A percentile compares a stretch with the other conserved stretches of the same genome.
These are phyloP conservation scores for Gobiocypris rarus DNA, from an alignment of 2,113 vertebrate genomes.

Conservation along the genomic window DNA sequence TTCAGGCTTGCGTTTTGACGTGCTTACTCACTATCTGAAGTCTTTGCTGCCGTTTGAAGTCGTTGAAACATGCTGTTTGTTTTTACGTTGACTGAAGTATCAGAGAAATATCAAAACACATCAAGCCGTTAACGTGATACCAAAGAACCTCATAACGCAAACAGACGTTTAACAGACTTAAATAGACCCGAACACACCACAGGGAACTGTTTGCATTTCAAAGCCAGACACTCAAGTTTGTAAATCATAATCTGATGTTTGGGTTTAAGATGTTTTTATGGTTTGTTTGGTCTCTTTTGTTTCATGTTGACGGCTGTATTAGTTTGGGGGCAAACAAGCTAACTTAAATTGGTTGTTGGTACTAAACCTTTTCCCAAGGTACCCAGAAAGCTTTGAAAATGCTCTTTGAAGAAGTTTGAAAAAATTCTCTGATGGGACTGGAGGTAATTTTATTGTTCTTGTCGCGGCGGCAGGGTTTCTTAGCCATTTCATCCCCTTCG, in stretches of 20 bases:
- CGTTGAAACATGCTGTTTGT: conserved; percentile 27
- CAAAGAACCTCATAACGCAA: neutral
- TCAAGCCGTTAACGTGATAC: neutral
- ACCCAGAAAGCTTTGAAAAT: neutral
- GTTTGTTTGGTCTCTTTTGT: conserved; percentile 23
- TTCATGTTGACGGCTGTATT: conserved; percentile 12
- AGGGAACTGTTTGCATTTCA: conserved; percentile 42
- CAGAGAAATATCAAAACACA: conserved; percentile 32
- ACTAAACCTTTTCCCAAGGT: conserved; percentile 23
- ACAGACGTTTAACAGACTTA: conserved; percentile 34
- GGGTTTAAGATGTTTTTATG: neutral
- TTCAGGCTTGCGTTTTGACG: neutral
- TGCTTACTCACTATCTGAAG: conserved; percentile 11
- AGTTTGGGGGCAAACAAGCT: conserved; percentile 16
- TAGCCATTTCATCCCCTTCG: neutral
- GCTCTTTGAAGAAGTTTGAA: conserved; percentile 17
- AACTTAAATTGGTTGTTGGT: conserved; percentile 28
- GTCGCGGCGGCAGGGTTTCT: neutral
- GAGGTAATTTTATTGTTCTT: conserved; percentile 7
- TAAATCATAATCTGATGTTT: conserved; percentile 35
- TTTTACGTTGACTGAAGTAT: conserved; percentile 3
- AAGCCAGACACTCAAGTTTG: conserved; percentile 18
- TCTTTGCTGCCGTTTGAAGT: neutral
- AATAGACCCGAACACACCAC: conserved; percentile 24
- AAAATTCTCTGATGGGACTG: neutral